phyloP scores from a whole-genome alignment of 2,888 invertebrate genomes.

The Maniola hyperantus region DNA sequence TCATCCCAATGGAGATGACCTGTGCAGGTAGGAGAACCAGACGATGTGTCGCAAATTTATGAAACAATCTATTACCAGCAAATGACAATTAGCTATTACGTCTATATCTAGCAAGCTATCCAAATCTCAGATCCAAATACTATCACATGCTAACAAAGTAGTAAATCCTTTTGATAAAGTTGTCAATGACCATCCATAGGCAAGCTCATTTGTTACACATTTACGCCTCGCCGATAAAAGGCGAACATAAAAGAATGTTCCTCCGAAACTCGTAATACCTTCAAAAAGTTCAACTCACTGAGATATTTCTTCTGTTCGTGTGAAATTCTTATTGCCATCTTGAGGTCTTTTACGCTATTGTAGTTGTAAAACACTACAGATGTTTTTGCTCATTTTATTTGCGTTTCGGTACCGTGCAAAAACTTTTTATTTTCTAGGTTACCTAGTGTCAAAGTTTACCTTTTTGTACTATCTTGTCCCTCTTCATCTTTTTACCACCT shows the following conservation, averaged over 20 bases:
- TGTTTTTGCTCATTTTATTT: slow-evolving; percentile 3
- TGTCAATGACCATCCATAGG: slow-evolving; percentile 37
- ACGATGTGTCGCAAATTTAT: not conserved
- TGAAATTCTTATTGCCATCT: slow-evolving; percentile 16
- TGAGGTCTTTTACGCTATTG: slow-evolving; percentile 13
- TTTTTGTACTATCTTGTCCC: too few relatives aligned
- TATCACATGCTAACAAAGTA: slow-evolving; percentile 10
- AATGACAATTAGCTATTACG: not conserved
- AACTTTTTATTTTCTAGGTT: not conserved
- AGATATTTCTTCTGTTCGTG: slow-evolving; percentile 15
- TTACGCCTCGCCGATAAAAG: slow-evolving; percentile 33
- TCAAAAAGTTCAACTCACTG: slow-evolving; percentile 24
- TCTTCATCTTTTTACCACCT: too few relatives aligned
- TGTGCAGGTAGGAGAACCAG: not conserved
- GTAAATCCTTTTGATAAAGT: slow-evolving; percentile 32
- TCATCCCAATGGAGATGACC: not conserved
- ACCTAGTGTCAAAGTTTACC: not conserved
- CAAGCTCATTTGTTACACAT: slow-evolving; percentile 33
- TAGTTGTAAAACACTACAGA: slow-evolving; percentile 12
- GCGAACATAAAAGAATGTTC: slow-evolving; percentile 33
- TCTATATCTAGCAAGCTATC: not conserved
- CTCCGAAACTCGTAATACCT: slow-evolving; percentile 25
- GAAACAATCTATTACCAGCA: not conserved
- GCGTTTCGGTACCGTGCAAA: not conserved
- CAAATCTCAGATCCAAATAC: too few relatives aligned